Conservation (phyloP, 2,113 vertebrate genomes). For the Lethenteron camtschaticum region DNA sequence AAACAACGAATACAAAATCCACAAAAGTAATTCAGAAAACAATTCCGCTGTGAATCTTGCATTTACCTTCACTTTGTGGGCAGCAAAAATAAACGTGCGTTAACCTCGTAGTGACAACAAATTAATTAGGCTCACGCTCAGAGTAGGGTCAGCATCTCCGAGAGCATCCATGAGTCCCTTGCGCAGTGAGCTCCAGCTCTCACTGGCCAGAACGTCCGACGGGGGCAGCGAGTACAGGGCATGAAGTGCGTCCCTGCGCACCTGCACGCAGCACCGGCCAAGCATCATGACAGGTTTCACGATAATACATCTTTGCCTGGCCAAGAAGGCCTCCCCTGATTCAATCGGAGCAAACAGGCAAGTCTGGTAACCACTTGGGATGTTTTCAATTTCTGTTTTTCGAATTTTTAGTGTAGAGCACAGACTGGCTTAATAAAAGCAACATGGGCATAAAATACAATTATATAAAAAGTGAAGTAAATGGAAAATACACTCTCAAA, state of each 20-base stretch:
- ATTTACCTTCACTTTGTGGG: background rate
- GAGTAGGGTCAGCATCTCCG: constrained; percentile 38
- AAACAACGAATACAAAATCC: background rate
- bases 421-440: no score
- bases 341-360: no score
- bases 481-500: no score
- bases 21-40: background rate
- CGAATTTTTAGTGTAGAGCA: no score
- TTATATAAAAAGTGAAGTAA: no score
- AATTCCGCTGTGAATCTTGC: background rate
- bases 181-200: constrained; percentile 48
- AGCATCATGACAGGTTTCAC: no score
- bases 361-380: no score
- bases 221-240: constrained; percentile 43
- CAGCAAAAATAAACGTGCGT: background rate
- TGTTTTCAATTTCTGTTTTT: no score
- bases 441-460: no score
- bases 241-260: constrained; percentile 57
- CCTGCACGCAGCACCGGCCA: constrained; percentile 19
- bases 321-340: no score
- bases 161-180: constrained; percentile 39
- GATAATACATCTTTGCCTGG: no score
- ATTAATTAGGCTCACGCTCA: constrained; percentile 35
- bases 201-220: constrained; percentile 58
- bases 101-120: background rate